Conservation (phyloP, 2,888 invertebrate species). For the Thysanoteuthis rhombus region DNA sequence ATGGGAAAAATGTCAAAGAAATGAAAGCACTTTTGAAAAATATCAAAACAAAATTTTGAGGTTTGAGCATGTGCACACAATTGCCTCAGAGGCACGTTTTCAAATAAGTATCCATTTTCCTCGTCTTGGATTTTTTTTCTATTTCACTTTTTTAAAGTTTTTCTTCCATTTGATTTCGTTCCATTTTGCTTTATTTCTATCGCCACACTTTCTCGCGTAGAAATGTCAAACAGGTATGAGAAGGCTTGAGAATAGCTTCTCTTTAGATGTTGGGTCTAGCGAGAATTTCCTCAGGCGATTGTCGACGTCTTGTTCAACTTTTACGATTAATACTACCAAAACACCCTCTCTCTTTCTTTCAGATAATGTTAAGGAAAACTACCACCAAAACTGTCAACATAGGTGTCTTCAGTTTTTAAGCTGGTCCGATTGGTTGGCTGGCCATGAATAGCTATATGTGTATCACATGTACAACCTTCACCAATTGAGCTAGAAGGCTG, state of each 20-base stretch:
- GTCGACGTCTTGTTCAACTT: background rate
- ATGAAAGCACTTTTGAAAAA: background rate
- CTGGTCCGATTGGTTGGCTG: too few relatives aligned
- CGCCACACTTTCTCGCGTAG: background rate
- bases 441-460: too few relatives aligned
- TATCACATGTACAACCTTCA: too few relatives aligned
- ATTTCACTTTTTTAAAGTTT: background rate
- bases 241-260: background rate
- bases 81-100: background rate
- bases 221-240: slow-evolving; percentile 12
- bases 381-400: too few relatives aligned
- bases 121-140: background rate
- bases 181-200: background rate
- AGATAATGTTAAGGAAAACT: too few relatives aligned
- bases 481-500: too few relatives aligned
- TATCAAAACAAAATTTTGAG: background rate
- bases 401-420: too few relatives aligned
- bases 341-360: background rate
- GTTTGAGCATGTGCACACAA: background rate
- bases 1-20: background rate
- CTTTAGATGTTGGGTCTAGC: background rate
- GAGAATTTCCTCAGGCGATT: background rate
- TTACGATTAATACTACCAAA: background rate
- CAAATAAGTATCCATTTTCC: background rate
- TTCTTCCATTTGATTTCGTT: background rate